Percentiles rank a stretch among this genome's conserved stretches.
Conservation (phyloP, 1,140 invertebrate genomes). For the Bacillus rossius region DNA sequence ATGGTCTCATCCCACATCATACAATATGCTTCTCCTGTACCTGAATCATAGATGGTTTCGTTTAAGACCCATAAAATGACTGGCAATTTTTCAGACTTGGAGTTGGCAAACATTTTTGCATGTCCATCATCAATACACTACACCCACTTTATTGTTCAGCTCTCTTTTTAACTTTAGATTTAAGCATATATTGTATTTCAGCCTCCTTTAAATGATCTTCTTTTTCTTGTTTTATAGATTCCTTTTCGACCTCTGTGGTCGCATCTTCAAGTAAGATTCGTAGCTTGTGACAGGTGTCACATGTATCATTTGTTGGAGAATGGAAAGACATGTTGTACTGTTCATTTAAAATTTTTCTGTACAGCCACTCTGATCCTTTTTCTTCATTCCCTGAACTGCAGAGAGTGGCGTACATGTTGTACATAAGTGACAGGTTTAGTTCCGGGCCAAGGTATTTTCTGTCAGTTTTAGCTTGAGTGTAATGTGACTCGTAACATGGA, state of each 20-base stretch:
- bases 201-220: constrained; percentile 10
- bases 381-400: background rate
- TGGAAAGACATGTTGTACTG: background rate
- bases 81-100: constrained; percentile 8
- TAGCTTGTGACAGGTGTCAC: constrained; percentile 11
- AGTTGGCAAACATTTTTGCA: constrained; percentile 11
- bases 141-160: background rate
- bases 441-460: constrained; percentile 12
- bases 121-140: constrained; percentile 4
- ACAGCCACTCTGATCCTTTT: constrained; percentile 7
- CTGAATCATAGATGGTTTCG: constrained; percentile 9
- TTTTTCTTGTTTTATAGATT: constrained; percentile 7
- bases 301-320: background rate
- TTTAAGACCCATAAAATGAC: constrained; percentile 11
- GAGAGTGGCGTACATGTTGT: background rate
- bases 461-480: constrained; percentile 9
- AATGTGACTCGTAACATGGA: constrained; percentile 13
- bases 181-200: constrained; percentile 6
- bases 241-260: background rate
- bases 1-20: constrained; percentile 17
- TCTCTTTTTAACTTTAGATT: constrained; percentile 8
- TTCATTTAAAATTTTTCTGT: constrained; percentile 5
- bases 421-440: constrained; percentile 3
- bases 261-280: background rate
- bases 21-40: constrained; percentile 3